These are phyloP conservation scores for Coelinius sp. DNA, from an alignment of 2,888 invertebrate genomes.

Conservation along the genomic window DNA sequence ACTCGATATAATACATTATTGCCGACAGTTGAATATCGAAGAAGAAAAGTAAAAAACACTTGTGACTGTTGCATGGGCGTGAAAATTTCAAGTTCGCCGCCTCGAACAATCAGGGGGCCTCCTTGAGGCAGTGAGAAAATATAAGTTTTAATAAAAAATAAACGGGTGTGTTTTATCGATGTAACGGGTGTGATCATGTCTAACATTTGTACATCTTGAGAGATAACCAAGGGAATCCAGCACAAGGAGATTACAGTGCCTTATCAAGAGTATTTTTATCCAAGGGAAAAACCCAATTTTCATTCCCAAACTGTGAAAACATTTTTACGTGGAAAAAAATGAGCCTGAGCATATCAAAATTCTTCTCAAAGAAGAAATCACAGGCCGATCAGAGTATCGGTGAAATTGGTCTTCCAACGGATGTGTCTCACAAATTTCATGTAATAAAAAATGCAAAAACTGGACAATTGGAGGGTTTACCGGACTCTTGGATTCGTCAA, in stretches of 20 bases:
- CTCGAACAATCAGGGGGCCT: neutral
- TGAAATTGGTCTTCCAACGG: conserved; percentile 87
- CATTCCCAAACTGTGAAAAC: no score
- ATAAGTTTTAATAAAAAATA: no score
- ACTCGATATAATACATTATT: neutral
- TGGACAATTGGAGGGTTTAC: conserved; percentile 89
- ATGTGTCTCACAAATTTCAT: conserved; percentile 89
- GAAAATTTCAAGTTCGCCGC: conserved; percentile 32
- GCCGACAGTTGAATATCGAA: neutral
- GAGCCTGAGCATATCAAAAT: conserved; percentile 67
- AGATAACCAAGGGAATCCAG: neutral
- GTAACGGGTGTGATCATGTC: conserved; percentile 23
- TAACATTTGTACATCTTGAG: neutral
- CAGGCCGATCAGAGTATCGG: conserved; percentile 70
- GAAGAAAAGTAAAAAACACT: neutral
- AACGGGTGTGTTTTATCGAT: neutral
- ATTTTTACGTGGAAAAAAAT: conserved; percentile 58
- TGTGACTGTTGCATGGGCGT: conserved; percentile 33
- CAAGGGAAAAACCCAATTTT: no score
- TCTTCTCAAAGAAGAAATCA: conserved; percentile 66
- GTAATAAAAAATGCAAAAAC: conserved; percentile 87
- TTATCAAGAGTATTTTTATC: no score
- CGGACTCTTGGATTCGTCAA: conserved; percentile 84
- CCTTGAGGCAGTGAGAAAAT: no score
- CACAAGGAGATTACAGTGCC: neutral